These are phyloP conservation scores for Gonatopus flavifemur DNA, from an alignment of 1,140 invertebrate species.

Conservation along the genomic window DNA sequence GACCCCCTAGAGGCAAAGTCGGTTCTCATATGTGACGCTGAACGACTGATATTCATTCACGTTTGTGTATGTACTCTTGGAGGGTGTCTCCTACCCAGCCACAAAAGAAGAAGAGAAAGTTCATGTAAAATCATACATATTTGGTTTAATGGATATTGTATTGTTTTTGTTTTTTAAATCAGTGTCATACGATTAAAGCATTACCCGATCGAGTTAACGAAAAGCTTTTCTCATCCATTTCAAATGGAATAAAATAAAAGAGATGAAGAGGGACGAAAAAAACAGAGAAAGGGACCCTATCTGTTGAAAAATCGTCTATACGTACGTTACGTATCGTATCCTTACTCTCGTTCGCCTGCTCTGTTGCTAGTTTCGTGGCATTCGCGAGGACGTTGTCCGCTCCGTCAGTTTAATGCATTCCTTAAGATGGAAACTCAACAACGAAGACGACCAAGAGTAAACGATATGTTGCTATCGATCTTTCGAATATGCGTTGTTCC, in stretches of 20 bases:
- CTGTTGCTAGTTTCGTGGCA: conserved; percentile 31
- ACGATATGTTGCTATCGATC: conserved; percentile 25
- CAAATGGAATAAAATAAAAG: conserved; percentile 20
- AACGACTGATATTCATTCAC: background rate
- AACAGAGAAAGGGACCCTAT: conserved; percentile 24
- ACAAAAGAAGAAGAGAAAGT: background rate
- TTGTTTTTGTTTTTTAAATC: no score
- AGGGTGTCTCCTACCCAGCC: conserved; percentile 9
- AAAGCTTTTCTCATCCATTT: no score
- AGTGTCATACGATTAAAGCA: no score
- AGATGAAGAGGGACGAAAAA: background rate
- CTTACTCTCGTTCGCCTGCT: background rate
- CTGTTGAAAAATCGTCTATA: conserved; percentile 43
- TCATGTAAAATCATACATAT: no score
- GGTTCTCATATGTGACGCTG: conserved; percentile 10
- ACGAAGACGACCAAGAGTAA: background rate
- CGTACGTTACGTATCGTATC: conserved; percentile 13
- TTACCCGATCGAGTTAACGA: no score
- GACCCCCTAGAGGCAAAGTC: conserved; percentile 16
- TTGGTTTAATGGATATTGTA: no score
- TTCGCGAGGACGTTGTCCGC: conserved; percentile 37
- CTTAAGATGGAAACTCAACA: conserved; percentile 32
- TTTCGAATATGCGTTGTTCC: conserved; percentile 14
- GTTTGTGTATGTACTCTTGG: conserved; percentile 8
- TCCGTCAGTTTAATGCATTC: conserved; percentile 40